Evolutionary conservation across 1,140 invertebrate genomes (phyloP).

Genomic region (Palaemon carinicauda): DNA sequence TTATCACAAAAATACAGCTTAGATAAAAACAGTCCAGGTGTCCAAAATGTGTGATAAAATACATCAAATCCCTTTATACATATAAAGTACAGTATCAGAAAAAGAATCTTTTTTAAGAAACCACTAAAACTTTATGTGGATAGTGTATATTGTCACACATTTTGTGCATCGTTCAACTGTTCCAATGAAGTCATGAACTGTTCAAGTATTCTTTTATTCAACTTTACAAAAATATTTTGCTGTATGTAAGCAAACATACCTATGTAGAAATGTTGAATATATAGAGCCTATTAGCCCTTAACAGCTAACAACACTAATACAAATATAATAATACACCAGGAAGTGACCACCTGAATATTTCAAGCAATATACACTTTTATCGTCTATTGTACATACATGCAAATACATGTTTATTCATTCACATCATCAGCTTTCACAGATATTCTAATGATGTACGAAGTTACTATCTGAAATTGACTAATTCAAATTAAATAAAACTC

Average conservation of each 20-base stretch:
- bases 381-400: neutral
- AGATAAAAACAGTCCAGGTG: neutral
- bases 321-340: neutral
- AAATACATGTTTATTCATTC: neutral
- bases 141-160: neutral
- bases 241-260: neutral
- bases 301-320: neutral
- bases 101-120: neutral
- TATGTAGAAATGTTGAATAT: neutral
- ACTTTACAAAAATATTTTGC: slow-evolving; percentile 17
- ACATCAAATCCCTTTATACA: neutral
- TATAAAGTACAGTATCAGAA: neutral
- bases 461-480: neutral
- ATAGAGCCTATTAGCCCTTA: slow-evolving; percentile 18
- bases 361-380: neutral
- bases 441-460: neutral
- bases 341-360: neutral
- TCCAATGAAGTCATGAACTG: neutral
- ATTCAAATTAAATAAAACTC: neutral
- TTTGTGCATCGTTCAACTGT: neutral
- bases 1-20: slow-evolving; percentile 5
- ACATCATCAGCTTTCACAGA: neutral
- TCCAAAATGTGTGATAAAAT: neutral
- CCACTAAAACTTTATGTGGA: too few relatives aligned
- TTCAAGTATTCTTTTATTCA: neutral